These are phyloP conservation scores for Eupithecia tripunctaria DNA, from an alignment of 2,888 invertebrate genomes.

Conservation along the genomic window DNA sequence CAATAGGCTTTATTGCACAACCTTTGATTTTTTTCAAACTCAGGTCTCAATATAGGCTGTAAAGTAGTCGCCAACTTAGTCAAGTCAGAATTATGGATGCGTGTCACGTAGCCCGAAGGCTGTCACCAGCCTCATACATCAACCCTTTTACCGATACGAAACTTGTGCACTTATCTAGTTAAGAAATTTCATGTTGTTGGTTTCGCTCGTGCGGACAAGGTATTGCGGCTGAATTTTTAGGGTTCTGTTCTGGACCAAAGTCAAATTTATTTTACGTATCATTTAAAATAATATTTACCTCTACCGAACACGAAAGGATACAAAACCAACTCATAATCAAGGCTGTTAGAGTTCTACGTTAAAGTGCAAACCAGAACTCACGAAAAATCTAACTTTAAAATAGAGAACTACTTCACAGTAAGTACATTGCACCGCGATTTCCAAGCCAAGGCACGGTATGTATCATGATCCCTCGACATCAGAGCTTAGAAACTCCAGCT, in stretches of 20 bases:
- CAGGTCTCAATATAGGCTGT: not conserved
- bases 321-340: not conserved
- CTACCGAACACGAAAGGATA: not conserved
- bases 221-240: not conserved
- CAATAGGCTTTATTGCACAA: not conserved
- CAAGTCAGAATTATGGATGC: slow-evolving; percentile 65
- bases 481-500: not conserved
- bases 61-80: slow-evolving; percentile 40
- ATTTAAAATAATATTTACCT: not conserved
- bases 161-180: slow-evolving; percentile 51
- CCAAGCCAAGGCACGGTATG: slow-evolving; percentile 70
- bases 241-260: not conserved
- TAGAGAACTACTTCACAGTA: not conserved
- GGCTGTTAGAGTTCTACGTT: not conserved
- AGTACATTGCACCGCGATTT: slow-evolving; percentile 41
- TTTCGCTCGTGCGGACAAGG: slow-evolving; percentile 4
- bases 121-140: slow-evolving; percentile 75
- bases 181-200: slow-evolving; percentile 32
- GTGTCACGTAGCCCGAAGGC: slow-evolving; percentile 64
- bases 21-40: not conserved
- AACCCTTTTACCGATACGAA: slow-evolving; percentile 63
- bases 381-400: not conserved
- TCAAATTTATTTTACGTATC: not conserved
- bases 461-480: slow-evolving; percentile 71
- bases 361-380: not conserved